Base-by-base conservation (phyloP, 2,113 vertebrate species). In the Willisornis vidua region DNA sequence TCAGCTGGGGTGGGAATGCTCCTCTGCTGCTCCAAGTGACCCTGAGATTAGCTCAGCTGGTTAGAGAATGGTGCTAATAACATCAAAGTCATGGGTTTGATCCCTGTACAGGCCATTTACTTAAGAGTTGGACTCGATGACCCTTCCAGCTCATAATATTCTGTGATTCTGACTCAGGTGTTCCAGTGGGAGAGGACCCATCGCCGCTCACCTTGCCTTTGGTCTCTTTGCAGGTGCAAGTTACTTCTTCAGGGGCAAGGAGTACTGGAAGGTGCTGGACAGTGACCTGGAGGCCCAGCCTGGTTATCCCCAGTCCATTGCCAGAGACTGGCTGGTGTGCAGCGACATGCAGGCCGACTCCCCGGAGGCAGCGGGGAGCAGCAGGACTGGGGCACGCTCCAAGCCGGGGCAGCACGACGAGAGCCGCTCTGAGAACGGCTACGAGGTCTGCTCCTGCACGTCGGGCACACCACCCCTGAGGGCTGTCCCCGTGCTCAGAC, bases 241-340 rank as follows among this genome's bases (percentile, higher is more conserved):
- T 54, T 99, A 99, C 96, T 99, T 99, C 97, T 99, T 99, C 96
- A 99, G 98, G 29, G 99, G 99, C 86, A 98, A 98, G 88, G 98
- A 99, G 71, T 99, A 99, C 97, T 99, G 99, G 99, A 99, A 99
- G 33, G 98, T 99, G 75, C 93, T 96, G 33, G 98, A 98, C 93
- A 98, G 98, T 0, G 98, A 98, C 72, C 98, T 98, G 98, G 99
- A 99, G 92, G 98, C 82, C 7, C 99, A 99, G 48, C 96, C 97
- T 0, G 98, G 98, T 2, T 99, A 98, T 82, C 99, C 99, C 0
- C 98, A 97, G 85, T 97, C 99, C 94, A 99, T 98, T 0, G 99
- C 99, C 2, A 98, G 91, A 81, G 99, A 99, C 98, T 99, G 99
- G 99, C 98, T 99, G 93, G 96, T 99, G 66, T 99, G 99, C 91